Evolutionary conservation across 2,888 invertebrate species (phyloP), one percentile per base, ranked within the genome.

Genomic region (Mactromeris polynyma): DNA sequence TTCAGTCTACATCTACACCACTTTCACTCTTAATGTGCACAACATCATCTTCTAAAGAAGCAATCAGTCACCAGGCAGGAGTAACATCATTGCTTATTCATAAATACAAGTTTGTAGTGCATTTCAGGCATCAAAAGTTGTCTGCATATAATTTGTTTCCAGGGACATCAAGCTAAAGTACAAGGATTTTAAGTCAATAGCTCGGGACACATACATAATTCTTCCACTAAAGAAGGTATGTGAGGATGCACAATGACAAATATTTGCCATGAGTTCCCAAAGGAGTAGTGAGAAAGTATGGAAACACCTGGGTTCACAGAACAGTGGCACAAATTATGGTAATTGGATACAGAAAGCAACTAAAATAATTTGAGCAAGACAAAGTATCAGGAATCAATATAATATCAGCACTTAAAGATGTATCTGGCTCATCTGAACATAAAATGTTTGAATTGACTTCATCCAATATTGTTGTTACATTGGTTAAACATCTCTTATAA

Each of bases 301-400:
- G 17, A 73, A 73, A 73, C 73, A 73, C 73, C 73, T 73, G 73
- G 26, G 73, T 73, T 73, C 73, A 73, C 58, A 64, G 58, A 64
- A 26, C 58, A 26, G 58, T 4, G 4, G 58, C n/a, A 64, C 58
- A 64, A 64, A 64, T 64, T 64, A n/a, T 26, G 58, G 26, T 64
- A 64, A 64, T 64, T 64, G 9, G 26, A 64, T 64, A n/a, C 58
- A 64, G 26, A n/a, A 64, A 64, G 58, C n/a, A 26, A 26, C 58
- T 26, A 6, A 9, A 64, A 64, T 64, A 64, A n/a, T n/a, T 64
- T 64, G 26, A 26, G 58, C 46, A 46, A 46, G 14, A 14, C 1
- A 14, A 64, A 26, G n/a, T 64, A 58, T 7, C n/a, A n/a, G 58
- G n/a, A 64, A 64, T 64, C 58, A 64, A 64, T 64, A 64, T 26